These are phyloP conservation scores for Anguilla pacifica DNA, from an alignment of 2,797 vertebrate genomes.

Conservation along the genomic window DNA sequence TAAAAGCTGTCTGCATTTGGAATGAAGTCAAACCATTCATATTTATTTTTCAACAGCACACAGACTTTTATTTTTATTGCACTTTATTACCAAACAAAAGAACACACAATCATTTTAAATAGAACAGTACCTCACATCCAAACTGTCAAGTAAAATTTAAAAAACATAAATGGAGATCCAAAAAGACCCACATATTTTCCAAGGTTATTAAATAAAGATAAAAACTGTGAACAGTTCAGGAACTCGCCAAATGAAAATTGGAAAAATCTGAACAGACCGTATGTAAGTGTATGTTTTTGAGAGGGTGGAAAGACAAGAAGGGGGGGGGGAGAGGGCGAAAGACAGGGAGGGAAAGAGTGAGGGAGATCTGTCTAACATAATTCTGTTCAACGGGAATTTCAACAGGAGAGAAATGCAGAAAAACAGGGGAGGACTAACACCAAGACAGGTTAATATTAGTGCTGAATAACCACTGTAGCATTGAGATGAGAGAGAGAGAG, in stretches of 20 bases:
- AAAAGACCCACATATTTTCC: too few relatives aligned
- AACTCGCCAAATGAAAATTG: neutral
- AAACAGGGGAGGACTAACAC: neutral
- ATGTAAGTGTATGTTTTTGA: neutral
- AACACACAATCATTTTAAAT: neutral
- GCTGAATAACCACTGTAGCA: neutral
- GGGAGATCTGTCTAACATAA: neutral
- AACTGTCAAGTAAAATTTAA: neutral
- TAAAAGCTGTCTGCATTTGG: neutral
- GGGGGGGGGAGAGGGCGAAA: neutral
- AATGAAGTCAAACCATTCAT: slow-evolving; percentile 12
- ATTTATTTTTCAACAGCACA: neutral
- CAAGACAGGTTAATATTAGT: neutral
- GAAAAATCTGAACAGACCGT: neutral
- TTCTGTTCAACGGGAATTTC: neutral
- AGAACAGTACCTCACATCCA: neutral
- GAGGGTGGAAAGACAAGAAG: neutral
- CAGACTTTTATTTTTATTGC: slow-evolving; percentile 6
- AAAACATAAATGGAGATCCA: neutral
- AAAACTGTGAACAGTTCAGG: neutral
- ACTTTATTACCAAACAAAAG: slow-evolving; percentile 8
- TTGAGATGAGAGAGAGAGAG: neutral
- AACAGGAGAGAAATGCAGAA: neutral
- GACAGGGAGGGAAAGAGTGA: neutral
- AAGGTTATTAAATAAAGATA: neutral